phyloP scores from a whole-genome alignment of 1,140 invertebrate species.

The Drosophila mauritiana region DNA sequence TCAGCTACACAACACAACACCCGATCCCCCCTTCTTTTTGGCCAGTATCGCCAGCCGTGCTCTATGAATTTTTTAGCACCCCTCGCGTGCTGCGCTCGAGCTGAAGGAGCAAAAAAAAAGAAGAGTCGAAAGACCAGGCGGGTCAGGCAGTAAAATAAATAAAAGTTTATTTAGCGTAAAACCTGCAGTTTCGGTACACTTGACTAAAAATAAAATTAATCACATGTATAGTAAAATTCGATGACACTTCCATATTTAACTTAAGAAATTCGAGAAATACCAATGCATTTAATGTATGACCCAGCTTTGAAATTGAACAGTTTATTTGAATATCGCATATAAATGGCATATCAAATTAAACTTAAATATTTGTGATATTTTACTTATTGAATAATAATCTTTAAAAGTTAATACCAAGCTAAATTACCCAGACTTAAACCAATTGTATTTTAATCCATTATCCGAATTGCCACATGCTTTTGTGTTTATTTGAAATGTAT shows the following conservation, averaged over 20 bases:
- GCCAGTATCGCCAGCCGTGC: not conserved
- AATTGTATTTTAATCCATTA: not conserved
- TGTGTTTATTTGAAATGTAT: not conserved
- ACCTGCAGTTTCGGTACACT: slow-evolving; percentile 38
- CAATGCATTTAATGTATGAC: no score
- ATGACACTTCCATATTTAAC: not conserved
- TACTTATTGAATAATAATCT: not conserved
- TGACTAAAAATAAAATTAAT: not conserved
- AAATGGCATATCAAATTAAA: no score
- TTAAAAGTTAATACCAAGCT: no score
- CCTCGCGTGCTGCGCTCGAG: slow-evolving; percentile 27
- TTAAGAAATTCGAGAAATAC: no score
- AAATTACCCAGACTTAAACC: no score
- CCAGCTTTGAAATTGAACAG: no score
- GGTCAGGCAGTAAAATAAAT: slow-evolving; percentile 40
- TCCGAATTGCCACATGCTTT: not conserved
- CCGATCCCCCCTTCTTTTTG: not conserved
- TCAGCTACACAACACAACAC: slow-evolving; percentile 18
- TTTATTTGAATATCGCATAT: no score
- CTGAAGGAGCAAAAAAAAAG: slow-evolving; percentile 5
- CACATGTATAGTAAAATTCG: not conserved
- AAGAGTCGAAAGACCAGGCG: not conserved
- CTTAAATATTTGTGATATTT: not conserved
- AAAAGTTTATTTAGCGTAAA: slow-evolving; percentile 67
- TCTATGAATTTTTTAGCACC: slow-evolving; percentile 71